These are phyloP conservation scores for Amaurobius ferox DNA, from an alignment of 2,888 invertebrate species.

Conservation along the genomic window DNA sequence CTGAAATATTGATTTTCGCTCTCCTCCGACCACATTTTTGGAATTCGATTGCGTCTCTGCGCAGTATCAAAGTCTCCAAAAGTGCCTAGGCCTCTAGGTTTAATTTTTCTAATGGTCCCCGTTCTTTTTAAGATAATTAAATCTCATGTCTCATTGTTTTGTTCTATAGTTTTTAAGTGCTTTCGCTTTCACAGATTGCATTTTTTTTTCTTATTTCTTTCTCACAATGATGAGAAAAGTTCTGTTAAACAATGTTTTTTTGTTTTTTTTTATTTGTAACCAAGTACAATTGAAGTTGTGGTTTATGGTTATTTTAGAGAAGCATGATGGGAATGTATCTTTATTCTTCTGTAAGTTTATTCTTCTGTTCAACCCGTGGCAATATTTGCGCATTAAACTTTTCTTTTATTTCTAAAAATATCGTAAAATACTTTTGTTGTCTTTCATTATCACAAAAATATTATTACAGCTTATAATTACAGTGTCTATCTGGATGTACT, in stretches of 20 bases:
- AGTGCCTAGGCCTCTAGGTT: conserved; percentile 16
- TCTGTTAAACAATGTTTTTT: background rate
- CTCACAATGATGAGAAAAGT: background rate
- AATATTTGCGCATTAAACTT: no score
- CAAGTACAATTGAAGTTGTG: no score
- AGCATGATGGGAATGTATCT: no score
- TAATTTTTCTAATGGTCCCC: conserved; percentile 65
- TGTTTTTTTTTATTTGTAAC: no score
- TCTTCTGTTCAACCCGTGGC: no score
- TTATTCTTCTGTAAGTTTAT: no score
- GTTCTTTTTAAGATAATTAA: conserved; percentile 58
- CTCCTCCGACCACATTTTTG: background rate
- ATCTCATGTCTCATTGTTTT: conserved; percentile 42
- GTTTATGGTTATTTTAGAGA: no score
- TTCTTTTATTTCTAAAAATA: no score
- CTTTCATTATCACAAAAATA: no score
- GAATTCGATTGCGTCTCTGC: conserved; percentile 18
- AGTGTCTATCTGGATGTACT: no score
- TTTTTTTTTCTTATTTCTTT: background rate
- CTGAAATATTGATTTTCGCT: background rate
- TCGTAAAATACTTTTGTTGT: no score
- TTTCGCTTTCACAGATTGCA: background rate
- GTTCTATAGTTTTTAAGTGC: conserved; percentile 27
- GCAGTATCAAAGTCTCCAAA: conserved; percentile 1
- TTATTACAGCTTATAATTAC: no score